phyloP scores from a whole-genome alignment of 2,888 invertebrate genomes.

The Polydrusus pterygomalis region DNA sequence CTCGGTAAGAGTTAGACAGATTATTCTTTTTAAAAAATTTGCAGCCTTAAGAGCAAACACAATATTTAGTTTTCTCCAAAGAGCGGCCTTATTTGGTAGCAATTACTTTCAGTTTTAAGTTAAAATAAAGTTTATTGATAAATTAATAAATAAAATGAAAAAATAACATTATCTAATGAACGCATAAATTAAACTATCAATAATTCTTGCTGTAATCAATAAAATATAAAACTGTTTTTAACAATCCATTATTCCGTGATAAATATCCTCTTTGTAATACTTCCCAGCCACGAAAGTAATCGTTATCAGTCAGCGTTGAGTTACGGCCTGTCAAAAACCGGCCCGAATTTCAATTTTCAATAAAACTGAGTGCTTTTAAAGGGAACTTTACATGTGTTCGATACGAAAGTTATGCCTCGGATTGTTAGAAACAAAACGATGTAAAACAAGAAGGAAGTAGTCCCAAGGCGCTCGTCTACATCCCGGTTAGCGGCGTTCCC shows the following conservation, averaged over 20 bases:
- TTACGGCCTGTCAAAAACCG: constrained; percentile 65
- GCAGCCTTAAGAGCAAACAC: no score
- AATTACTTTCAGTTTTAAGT: no score
- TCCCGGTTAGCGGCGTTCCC: constrained; percentile 62
- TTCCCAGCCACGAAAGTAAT: constrained; percentile 49
- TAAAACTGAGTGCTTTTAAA: constrained; percentile 66
- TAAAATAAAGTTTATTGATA: no score
- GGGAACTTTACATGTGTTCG: constrained; percentile 64
- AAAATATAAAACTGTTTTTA: neutral
- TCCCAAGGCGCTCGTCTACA: constrained; percentile 68
- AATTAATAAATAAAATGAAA: no score
- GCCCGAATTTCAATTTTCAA: constrained; percentile 72
- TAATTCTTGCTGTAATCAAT: constrained; percentile 7
- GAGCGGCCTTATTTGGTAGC: no score
- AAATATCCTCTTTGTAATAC: constrained; percentile 50
- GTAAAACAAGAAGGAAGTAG: constrained; percentile 73
- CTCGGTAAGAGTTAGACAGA: no score
- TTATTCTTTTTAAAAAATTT: no score
- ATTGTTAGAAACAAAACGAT: constrained; percentile 74
- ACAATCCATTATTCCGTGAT: constrained; percentile 26
- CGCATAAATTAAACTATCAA: neutral
- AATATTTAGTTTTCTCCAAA: no score
- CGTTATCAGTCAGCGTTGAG: constrained; percentile 64
- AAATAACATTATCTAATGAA: neutral
- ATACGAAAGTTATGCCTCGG: constrained; percentile 69